A percentile compares a stretch with the other conserved stretches of the same genome.
phyloP scores from a whole-genome alignment of 2,113 vertebrate species.

The Erythrocercus mccallii region DNA sequence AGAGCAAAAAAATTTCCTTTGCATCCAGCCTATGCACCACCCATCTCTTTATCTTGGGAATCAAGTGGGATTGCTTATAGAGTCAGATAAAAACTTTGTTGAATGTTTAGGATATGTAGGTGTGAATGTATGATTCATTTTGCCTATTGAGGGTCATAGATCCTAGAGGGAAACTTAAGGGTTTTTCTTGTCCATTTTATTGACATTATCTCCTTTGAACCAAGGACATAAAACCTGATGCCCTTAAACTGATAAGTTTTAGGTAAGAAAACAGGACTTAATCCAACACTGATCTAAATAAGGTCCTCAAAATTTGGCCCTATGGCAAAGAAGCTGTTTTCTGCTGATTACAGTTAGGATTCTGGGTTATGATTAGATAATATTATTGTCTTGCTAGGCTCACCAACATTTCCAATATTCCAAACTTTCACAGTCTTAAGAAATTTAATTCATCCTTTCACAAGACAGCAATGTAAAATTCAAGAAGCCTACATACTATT shows the following conservation, averaged over 20 bases:
- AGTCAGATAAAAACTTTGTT: background rate
- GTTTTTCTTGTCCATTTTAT: background rate
- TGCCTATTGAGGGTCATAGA: background rate
- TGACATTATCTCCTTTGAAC: background rate
- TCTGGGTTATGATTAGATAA: background rate
- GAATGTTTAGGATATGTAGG: background rate
- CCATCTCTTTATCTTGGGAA: background rate
- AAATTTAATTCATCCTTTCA: slow-evolving; percentile 2
- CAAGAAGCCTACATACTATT: background rate
- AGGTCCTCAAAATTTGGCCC: background rate
- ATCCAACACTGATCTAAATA: background rate
- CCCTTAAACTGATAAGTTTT: background rate
- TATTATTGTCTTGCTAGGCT: background rate
- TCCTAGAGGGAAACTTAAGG: background rate
- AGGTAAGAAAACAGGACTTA: background rate
- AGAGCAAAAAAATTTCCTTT: background rate
- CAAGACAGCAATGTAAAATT: background rate
- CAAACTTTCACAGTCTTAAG: background rate
- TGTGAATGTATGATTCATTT: background rate
- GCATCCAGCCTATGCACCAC: background rate
- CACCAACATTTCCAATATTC: background rate
- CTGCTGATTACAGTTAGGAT: background rate
- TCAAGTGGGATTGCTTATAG: background rate
- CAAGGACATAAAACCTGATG: background rate
- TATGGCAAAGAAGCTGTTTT: background rate